phyloP scores from a whole-genome alignment of 2,113 vertebrate species.

The Paramisgurnus dabryanus region DNA sequence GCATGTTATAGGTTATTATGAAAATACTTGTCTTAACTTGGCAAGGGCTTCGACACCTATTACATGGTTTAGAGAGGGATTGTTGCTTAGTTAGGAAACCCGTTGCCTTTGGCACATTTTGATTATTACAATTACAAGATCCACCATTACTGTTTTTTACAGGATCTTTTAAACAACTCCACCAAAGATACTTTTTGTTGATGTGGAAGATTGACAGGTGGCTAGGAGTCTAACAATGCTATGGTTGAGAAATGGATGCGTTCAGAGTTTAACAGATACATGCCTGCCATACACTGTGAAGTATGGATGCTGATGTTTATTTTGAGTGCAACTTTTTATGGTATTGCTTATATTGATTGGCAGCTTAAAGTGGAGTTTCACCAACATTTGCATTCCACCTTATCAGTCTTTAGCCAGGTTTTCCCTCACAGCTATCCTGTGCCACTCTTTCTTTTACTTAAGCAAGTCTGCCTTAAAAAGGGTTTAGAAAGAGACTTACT shows the following conservation, averaged over 20 bases:
- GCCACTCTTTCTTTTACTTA: background rate
- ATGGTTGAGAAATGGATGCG: background rate
- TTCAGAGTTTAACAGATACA: background rate
- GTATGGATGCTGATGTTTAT: constrained; percentile 11
- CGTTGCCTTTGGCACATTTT: background rate
- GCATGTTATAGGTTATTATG: background rate
- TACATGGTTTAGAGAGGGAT: background rate
- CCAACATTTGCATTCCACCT: background rate
- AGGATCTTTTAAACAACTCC: constrained; percentile 20
- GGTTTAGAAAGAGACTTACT: constrained; percentile 11
- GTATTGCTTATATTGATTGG: background rate
- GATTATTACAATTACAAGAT: background rate
- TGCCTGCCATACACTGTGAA: constrained; percentile 29
- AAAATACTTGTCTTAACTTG: background rate
- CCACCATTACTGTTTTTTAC: background rate
- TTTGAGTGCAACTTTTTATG: background rate
- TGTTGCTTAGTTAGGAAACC: background rate
- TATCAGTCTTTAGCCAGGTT: background rate
- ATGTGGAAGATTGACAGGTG: background rate
- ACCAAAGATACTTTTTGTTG: constrained; percentile 18
- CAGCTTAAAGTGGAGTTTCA: background rate
- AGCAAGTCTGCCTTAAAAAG: constrained; percentile 15
- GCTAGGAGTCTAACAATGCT: background rate
- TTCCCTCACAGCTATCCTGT: background rate
- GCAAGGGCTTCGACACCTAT: background rate